These are phyloP conservation scores for Matsumyia berberina DNA, from an alignment of 2,888 invertebrate genomes.

Conservation along the genomic window DNA sequence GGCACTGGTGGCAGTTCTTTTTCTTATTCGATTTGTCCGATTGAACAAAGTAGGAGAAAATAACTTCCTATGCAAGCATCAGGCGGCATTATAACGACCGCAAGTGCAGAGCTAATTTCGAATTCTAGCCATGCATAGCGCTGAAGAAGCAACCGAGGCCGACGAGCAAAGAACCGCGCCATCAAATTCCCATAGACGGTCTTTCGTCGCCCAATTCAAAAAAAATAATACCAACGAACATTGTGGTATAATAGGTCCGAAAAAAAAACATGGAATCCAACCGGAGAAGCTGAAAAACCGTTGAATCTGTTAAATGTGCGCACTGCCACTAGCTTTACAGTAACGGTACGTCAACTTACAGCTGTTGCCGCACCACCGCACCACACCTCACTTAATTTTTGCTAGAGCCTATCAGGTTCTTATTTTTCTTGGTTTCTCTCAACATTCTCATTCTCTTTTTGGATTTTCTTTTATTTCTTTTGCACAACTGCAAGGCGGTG, in stretches of 20 bases:
- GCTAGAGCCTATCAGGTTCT: slow-evolving; percentile 52
- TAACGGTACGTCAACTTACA: slow-evolving; percentile 68
- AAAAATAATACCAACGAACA: slow-evolving; percentile 45
- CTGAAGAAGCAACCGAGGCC: slow-evolving; percentile 19
- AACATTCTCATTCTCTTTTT: slow-evolving; percentile 30
- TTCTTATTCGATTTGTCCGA: slow-evolving; percentile 3
- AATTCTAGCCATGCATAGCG: slow-evolving; percentile 61
- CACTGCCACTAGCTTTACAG: slow-evolving; percentile 52
- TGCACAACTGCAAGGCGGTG: neutral
- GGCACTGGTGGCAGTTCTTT: slow-evolving; percentile 22
- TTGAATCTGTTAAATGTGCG: slow-evolving; percentile 65
- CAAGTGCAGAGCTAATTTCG: slow-evolving; percentile 51
- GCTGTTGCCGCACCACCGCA: slow-evolving; percentile 33
- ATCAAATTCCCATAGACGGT: slow-evolving; percentile 36
- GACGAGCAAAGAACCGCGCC: slow-evolving; percentile 16
- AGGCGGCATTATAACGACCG: neutral
- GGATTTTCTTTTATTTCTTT: slow-evolving; percentile 37
- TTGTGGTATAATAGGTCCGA: slow-evolving; percentile 58
- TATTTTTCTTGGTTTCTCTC: slow-evolving; percentile 41
- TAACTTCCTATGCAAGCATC: slow-evolving; percentile 32
- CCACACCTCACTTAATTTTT: slow-evolving; percentile 39
- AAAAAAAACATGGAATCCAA: slow-evolving; percentile 37
- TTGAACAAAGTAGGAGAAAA: slow-evolving; percentile 24
- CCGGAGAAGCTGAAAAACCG: slow-evolving; percentile 53
- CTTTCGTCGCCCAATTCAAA: slow-evolving; percentile 60